Base-by-base conservation (phyloP, 2,888 invertebrate genomes). In the Beris morrisii region DNA sequence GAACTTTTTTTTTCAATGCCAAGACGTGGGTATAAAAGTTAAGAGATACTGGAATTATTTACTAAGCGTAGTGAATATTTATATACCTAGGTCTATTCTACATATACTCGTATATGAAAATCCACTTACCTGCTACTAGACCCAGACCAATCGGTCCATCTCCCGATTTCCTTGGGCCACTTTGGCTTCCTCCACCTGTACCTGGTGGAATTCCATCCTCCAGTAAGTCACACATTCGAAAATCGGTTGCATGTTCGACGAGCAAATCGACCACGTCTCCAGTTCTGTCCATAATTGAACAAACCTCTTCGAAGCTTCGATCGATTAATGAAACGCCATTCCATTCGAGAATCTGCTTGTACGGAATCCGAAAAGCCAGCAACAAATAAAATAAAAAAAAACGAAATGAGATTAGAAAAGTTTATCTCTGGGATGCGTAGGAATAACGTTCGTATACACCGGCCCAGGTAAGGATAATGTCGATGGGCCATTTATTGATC, bases 281-380 rank as follows among this genome's bases (percentile, higher is more conserved):
- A 44, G 91, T 89, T 67, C 90, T 87, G 79, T 94, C 94, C 85
- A 95, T 89, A 73, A 95, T 92, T 67, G 91, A 88, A 77, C 92
- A 90, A 46, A 95, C 93, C 79, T 96, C 95, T 79, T 97, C 96
- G 78, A 95, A 96, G 72, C 93, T 95, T 72, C 93, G 89, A 82
- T 95, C 95, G 57, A 91, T 90, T 68, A 97, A 83, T 0, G 92
- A 90, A 68, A 94, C 88, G 0, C 95, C 93, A 70, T 91, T 90
- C 95, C 96, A 96, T 79, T 95, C 94, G 69, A 96, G 82, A 64
- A 97, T 92, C 90, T 90, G 72, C 31, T 45, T 30, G 11, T 30
- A 12, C 4, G 4, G 70, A 73, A 59, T 70, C 28, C 46, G 28
- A 54, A 66, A 13, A 45, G 44, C 12, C 4, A 32, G 32, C 32